These are phyloP conservation scores for Aphelenchoides fujianensis DNA, from an alignment of 1,140 invertebrate genomes.

Conservation along the genomic window DNA sequence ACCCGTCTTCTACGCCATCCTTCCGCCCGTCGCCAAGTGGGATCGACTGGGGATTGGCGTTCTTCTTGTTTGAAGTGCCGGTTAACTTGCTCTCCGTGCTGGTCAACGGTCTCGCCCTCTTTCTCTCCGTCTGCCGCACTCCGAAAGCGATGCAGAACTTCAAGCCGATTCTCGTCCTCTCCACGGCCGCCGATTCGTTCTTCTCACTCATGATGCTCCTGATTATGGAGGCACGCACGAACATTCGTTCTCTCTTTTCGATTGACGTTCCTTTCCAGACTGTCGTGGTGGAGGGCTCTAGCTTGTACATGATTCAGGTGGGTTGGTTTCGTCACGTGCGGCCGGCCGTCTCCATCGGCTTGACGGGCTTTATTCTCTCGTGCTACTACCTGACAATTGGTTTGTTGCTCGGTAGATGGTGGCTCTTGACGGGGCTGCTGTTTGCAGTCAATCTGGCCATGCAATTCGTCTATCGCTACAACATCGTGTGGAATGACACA, in stretches of 20 bases:
- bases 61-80: not conserved
- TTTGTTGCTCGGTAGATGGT: no score
- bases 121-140: not conserved
- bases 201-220: not conserved
- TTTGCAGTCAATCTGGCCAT: not conserved
- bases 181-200: not conserved
- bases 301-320: not conserved
- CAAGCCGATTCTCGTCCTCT: not conserved
- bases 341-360: not conserved
- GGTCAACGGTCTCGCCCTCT: not conserved
- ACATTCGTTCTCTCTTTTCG: no score
- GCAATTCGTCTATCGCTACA: not conserved
- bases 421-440: no score
- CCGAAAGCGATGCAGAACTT: not conserved
- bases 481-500: not conserved
- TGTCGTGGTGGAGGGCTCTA: not conserved
- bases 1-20: no score
- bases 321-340: not conserved
- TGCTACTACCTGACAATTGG: not conserved
- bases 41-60: not conserved
- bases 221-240: no score
- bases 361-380: not conserved
- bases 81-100: not conserved
- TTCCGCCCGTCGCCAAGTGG: no score
- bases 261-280: no score